phyloP scores from a whole-genome alignment of 2,797 vertebrate species.

The Lepus oiostolus region DNA sequence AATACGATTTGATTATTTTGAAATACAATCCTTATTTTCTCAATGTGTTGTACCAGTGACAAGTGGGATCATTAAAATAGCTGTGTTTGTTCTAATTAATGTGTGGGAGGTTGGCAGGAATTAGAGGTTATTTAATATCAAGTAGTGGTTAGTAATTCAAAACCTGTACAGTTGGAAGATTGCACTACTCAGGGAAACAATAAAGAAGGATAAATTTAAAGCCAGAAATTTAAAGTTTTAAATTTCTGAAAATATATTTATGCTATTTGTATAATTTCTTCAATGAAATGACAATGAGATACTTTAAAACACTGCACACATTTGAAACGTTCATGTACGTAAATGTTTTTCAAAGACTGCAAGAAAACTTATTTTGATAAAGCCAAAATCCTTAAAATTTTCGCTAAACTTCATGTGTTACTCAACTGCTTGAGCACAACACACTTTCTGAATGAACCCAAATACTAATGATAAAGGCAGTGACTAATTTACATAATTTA shows the following conservation, averaged over 20 bases:
- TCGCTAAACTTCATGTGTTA: background rate
- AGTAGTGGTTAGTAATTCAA: slow-evolving; percentile 87
- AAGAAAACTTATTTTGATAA: slow-evolving; percentile 44
- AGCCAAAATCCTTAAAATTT: slow-evolving; percentile 22
- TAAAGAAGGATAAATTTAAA: slow-evolving; percentile 83
- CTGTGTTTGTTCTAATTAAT: slow-evolving; percentile 85
- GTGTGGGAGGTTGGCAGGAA: slow-evolving; percentile 86
- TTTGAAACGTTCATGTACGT: background rate
- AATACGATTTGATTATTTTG: slow-evolving; percentile 71
- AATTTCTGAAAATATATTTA: slow-evolving; percentile 32
- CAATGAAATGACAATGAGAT: background rate
- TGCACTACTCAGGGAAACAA: slow-evolving; percentile 81
- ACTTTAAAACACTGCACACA: background rate
- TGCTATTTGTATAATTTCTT: background rate
- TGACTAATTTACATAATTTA: background rate
- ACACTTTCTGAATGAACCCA: slow-evolving; percentile 26
- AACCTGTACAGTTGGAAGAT: slow-evolving; percentile 82
- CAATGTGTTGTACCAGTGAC: slow-evolving; percentile 81
- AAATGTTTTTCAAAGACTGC: background rate
- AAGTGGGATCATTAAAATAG: slow-evolving; percentile 86
- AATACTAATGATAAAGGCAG: background rate
- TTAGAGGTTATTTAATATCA: slow-evolving; percentile 87
- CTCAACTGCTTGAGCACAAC: background rate
- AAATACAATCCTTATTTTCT: slow-evolving; percentile 71
- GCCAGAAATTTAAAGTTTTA: slow-evolving; percentile 40